Evolutionary conservation across 37 sponge, comb jelly and placozoan genomes (phyloP), one percentile per base, ranked within the genome.

Genomic region (Cliona cf. orientalis): DNA sequence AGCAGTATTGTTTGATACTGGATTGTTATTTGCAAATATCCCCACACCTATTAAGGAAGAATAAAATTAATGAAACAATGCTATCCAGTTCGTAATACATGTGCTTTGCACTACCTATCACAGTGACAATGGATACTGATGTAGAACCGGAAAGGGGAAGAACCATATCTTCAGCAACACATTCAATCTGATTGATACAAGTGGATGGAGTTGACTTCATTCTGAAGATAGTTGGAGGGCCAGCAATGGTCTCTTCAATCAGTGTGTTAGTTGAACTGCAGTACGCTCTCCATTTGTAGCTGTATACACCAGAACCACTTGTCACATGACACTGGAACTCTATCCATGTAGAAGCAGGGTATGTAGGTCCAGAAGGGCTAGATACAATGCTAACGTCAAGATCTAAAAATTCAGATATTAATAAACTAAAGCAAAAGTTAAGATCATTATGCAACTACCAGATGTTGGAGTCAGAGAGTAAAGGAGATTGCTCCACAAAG

Each of bases 1-100:
- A 41, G 42, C 72, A 45, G 49, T 71, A 22, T 71, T 71, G 42
- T 71, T 71, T n/a, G 72, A 28, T 11, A 29, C 72, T n/a, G 5
- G 49, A 41, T 71, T 71, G 32, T 71, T 49, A 45, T 71, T 71
- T 46, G 49, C 72, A 71, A 71, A 71, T 2, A 71, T 44, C 28
- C 72, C 72, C 9, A 71, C 72, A 71, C 72, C 72, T 71, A 32
- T 3, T 9, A 6, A 4, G 17, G 36, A 19, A 67, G 5, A 35
- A 67, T 36, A 7, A 32, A 31, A 32, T 35, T 36, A n/a, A n/a
- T n/a, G n/a, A n/a, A n/a, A n/a, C n/a, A 17, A n/a, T n/a, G n/a
- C n/a, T n/a, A n/a, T n/a, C n/a, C n/a, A n/a, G n/a, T n/a, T n/a
- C n/a, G n/a, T n/a, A n/a, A n/a, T n/a, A n/a, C n/a, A n/a, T n/a